Evolutionary conservation across 1,140 invertebrate genomes (phyloP), one percentile per base, ranked within the genome.

Genomic region (Papilio aristodemus): DNA sequence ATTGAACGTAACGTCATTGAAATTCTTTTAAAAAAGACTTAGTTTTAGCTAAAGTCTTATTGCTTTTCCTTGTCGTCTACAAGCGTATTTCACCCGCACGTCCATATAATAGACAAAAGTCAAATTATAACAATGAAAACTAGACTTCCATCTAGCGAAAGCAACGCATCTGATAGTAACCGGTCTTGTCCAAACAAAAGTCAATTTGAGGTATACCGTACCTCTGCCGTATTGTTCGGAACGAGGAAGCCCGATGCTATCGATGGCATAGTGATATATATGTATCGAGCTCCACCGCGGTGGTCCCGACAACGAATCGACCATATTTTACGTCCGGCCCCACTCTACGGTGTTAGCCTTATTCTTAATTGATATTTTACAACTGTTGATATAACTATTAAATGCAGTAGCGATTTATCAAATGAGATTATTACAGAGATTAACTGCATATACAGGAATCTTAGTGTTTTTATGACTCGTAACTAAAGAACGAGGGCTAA

Each of bases 201-300:
- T 73, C 71, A 73, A 73, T 73, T 73, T 70, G 71, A 73, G 60
- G 71, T 41, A 46, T 38, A 73, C 43, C 60, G 63, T 46, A 57
- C 63, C 54, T 32, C 64, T 43, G 67, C 63, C 57, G 69, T 68
- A 72, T 72, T 72, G 71, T 72, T 72, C 71, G 59, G 67, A 14
- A 64, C 62, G 19, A 64, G 67, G 68, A 72, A 72, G 71, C 71
- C 32, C 68, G 71, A 72, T 72, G 39, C 27, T 69, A 69, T 69
- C 71, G 67, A 43, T 22, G 8, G 9, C 36, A 27, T 66, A 63
- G 69, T 72, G 71, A 72, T 72, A 69, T 72, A 72, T 72, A 68
- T 72, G 67, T 69, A 72, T 67, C 71, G 71, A 72, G 69, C 71
- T 32, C 37, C 71, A 13, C 38, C 17, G 25, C 32, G 67, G 71